Evolutionary conservation across 2,113 vertebrate species (phyloP), one percentile per base, ranked within the genome.

Genomic region (Hyperopisus bebe): DNA sequence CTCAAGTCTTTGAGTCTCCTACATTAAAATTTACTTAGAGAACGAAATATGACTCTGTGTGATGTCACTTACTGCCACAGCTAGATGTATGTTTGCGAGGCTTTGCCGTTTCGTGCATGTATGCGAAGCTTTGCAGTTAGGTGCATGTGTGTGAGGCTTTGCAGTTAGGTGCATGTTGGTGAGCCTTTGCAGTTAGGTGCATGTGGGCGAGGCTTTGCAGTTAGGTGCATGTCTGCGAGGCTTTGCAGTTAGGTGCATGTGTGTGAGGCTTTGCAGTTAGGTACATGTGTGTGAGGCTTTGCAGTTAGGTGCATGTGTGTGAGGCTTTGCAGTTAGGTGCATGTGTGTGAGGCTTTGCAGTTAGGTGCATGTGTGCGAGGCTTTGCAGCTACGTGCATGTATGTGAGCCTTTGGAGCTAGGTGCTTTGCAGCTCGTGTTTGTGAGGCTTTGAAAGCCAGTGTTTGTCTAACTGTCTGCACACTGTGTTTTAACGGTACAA

Each of bases 11-110:
- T 47, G 82, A 95, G 95, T 93, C 92, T 95, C 95, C 95, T 94
- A 94, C 94, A 96, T 96, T 96, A 96, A 96, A 96, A 91, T 96
- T 97, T 96, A 95, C 95, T 96, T 95, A 91, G 94, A 95, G 94
- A 96, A 91, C 93, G 90, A 94, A 94, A 94, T 92, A 93, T 93
- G 94, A 93, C 96, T 96, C 95, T 55, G 80, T 90, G 87, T 89
- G 35, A 85, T 74, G 27, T 90, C 44, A 82, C 80, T 86, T 19
- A 21, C 53, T 10, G 21, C 9, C 47, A 2, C 15, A 27, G 47
- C n/a, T 10, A 47, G 17, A 21, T 15, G 6, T 51, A 27, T 44
- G 39, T 27, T 15, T 50, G 84, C 0, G 5, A 47, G 21, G 24
- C 5, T 27, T 24, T 50, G 24, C 84, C 0, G 24, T 31, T 47